A percentile compares a stretch with the other conserved stretches of the same genome.
Conservation (phyloP, 2,113 vertebrate species). For the Percopsis transmontana region DNA sequence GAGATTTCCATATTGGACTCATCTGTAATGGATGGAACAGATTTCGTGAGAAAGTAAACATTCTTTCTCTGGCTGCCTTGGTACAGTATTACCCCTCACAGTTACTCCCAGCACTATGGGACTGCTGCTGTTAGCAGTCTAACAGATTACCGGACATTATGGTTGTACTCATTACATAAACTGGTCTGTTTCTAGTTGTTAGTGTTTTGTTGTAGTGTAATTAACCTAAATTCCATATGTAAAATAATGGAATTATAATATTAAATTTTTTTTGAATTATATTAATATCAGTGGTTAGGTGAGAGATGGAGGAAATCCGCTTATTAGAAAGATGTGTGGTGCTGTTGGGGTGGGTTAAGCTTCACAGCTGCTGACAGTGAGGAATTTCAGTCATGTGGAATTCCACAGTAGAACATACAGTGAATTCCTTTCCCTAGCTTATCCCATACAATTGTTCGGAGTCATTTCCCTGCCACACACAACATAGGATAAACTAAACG, state of each 20-base stretch:
- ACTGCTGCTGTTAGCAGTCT: constrained; percentile 9
- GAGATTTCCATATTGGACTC: background rate
- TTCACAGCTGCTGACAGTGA: constrained; percentile 29
- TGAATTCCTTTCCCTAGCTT: background rate
- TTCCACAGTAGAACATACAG: background rate
- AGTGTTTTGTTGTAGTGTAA: too few relatives aligned
- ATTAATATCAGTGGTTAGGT: too few relatives aligned
- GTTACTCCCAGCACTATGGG: background rate
- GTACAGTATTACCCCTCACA: too few relatives aligned
- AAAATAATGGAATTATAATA: too few relatives aligned
- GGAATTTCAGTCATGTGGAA: constrained; percentile 24
- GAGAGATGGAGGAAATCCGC: too few relatives aligned
- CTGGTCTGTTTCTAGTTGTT: background rate
- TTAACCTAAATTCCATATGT: too few relatives aligned
- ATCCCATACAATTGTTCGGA: background rate
- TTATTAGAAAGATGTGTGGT: background rate
- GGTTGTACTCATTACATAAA: background rate
- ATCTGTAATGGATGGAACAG: background rate
- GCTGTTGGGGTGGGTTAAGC: background rate
- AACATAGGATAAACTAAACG: too few relatives aligned
- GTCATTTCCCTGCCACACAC: background rate
- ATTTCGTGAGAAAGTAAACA: background rate
- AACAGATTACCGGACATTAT: background rate
- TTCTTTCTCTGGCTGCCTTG: background rate
- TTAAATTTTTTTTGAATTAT: too few relatives aligned